These are phyloP conservation scores for Agrochola macilenta DNA, from an alignment of 2,888 invertebrate species.

Conservation along the genomic window DNA sequence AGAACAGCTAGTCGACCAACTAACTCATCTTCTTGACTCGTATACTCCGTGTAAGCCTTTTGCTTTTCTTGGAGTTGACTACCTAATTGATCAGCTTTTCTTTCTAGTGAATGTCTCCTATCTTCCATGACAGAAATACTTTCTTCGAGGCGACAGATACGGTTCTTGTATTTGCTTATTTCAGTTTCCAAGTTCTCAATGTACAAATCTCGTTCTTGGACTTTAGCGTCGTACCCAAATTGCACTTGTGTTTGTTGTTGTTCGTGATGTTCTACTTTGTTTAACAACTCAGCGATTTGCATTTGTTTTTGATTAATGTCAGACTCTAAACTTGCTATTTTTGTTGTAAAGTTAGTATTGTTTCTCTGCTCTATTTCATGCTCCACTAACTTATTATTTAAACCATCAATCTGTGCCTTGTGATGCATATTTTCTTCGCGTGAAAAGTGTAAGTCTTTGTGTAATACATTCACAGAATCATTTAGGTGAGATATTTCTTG, in stretches of 20 bases:
- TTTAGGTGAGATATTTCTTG: slow-evolving; percentile 76
- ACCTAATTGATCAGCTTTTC: slow-evolving; percentile 91
- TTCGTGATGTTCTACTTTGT: slow-evolving; percentile 79
- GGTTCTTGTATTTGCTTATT: slow-evolving; percentile 91
- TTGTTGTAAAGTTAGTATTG: slow-evolving; percentile 81
- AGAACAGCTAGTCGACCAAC: slow-evolving; percentile 91
- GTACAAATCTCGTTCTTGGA: slow-evolving; percentile 94
- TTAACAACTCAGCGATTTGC: slow-evolving; percentile 79
- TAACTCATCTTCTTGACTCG: slow-evolving; percentile 91
- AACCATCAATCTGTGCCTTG: slow-evolving; percentile 78
- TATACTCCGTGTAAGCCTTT: slow-evolving; percentile 90
- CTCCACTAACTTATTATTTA: slow-evolving; percentile 84
- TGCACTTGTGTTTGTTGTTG: slow-evolving; percentile 82
- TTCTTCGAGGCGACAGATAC: slow-evolving; percentile 92
- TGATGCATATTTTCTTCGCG: slow-evolving; percentile 77
- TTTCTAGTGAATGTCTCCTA: slow-evolving; percentile 90
- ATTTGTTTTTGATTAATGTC: slow-evolving; percentile 83
- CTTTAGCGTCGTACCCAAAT: slow-evolving; percentile 91
- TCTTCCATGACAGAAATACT: slow-evolving; percentile 91
- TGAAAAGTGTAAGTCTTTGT: slow-evolving; percentile 75
- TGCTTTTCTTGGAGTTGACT: slow-evolving; percentile 91
- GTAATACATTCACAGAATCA: slow-evolving; percentile 72
- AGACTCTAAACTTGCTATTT: slow-evolving; percentile 82
- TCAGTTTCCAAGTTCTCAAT: slow-evolving; percentile 94
- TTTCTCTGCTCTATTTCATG: slow-evolving; percentile 86